Conservation (phyloP, 1,140 invertebrate genomes). For the Trichonephila inaurata region DNA sequence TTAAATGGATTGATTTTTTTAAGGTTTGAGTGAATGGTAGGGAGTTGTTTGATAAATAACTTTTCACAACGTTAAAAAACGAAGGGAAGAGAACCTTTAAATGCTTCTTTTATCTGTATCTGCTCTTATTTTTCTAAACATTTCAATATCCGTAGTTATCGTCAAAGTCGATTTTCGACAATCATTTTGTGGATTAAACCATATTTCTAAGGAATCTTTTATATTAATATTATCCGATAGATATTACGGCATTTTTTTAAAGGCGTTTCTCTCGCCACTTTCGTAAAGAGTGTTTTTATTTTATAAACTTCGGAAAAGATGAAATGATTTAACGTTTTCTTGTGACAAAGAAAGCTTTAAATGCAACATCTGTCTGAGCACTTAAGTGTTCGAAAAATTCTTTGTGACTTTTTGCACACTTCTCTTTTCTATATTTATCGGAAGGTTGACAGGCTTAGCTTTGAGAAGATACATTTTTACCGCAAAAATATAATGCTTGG, state of each 20-base stretch:
- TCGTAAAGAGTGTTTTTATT: neutral
- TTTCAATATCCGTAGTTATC: neutral
- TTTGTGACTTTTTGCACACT: neutral
- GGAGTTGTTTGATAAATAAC: neutral
- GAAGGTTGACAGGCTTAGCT: neutral
- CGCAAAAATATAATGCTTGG: conserved; percentile 11
- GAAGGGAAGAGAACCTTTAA: neutral
- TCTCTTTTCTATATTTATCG: neutral
- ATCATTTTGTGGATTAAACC: neutral
- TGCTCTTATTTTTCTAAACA: neutral
- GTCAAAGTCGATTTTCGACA: neutral
- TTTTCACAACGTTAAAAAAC: neutral
- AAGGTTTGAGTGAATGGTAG: no score
- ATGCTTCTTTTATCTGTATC: neutral
- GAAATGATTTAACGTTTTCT: neutral
- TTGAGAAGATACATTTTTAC: conserved; percentile 9
- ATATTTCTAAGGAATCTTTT: neutral
- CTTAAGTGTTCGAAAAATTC: neutral
- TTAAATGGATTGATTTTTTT: no score
- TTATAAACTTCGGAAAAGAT: conserved; percentile 10
- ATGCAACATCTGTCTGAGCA: neutral
- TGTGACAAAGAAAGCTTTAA: conserved; percentile 10
- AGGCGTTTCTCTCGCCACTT: neutral
- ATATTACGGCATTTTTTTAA: neutral
- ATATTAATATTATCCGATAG: neutral